Evolutionary conservation across 2,888 invertebrate species (phyloP).

Genomic region (Drosophila prostipennis): DNA sequence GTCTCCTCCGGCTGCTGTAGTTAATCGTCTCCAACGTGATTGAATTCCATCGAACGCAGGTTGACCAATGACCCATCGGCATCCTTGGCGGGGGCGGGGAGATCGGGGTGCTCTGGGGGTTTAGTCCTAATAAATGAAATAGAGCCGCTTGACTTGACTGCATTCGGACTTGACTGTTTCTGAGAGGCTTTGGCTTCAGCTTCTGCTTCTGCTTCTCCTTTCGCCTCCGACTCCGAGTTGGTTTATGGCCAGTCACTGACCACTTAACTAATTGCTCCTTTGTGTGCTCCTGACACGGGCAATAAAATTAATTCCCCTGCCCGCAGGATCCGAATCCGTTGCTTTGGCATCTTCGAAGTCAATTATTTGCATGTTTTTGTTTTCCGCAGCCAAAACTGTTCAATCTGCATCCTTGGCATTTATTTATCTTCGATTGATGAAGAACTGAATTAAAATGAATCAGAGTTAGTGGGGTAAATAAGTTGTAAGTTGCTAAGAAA

Average conservation of each 20-base stretch:
- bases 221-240: constrained; percentile 32
- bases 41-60: constrained; percentile 79
- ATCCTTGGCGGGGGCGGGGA: constrained; percentile 14
- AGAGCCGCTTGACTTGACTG: constrained; percentile 60
- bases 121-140: constrained; percentile 69
- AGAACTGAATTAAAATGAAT: neutral
- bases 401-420: constrained; percentile 21
- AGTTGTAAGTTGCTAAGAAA: too few species aligned
- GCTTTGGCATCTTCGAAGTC: constrained; percentile 27
- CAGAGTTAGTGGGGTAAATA: too few species aligned
- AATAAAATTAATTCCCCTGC: constrained; percentile 67
- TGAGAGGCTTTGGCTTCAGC: constrained; percentile 32
- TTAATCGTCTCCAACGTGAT: constrained; percentile 81
- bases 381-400: neutral
- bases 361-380: constrained; percentile 39
- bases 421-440: neutral
- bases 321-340: constrained; percentile 4
- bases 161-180: constrained; percentile 50
- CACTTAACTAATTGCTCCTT: constrained; percentile 77
- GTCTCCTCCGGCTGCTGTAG: constrained; percentile 56
- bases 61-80: constrained; percentile 42
- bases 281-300: constrained; percentile 73
- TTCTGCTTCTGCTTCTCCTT: neutral
- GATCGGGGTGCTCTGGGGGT: neutral
- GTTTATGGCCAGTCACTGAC: constrained; percentile 66